These are phyloP conservation scores for Macquaria australasica DNA, from an alignment of 2,113 vertebrate species.

Conservation along the genomic window DNA sequence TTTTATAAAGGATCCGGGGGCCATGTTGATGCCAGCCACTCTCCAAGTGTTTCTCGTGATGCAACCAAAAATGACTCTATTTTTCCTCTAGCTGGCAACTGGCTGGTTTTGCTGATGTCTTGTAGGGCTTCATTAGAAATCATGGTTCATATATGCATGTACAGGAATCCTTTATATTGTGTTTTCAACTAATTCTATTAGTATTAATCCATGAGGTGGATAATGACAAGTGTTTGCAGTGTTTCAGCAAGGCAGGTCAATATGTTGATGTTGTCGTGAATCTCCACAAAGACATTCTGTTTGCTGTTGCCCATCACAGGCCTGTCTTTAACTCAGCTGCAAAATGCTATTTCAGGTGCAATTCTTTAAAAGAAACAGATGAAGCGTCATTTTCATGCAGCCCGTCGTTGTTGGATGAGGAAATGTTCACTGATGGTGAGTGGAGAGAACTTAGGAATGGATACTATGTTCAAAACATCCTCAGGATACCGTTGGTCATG, in stretches of 20 bases:
- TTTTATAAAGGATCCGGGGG: not conserved
- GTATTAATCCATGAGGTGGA: too few species aligned
- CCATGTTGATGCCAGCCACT: not conserved
- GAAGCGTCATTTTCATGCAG: too few species aligned
- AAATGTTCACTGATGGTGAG: not conserved
- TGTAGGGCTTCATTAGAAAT: too few species aligned
- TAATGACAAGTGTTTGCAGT: too few species aligned
- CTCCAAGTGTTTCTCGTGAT: not conserved
- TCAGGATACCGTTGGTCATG: not conserved
- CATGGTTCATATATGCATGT: too few species aligned
- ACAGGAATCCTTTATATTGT: too few species aligned
- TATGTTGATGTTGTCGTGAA: too few species aligned
- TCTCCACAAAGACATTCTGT: not conserved
- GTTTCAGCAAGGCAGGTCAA: too few species aligned
- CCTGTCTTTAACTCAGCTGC: not conserved
- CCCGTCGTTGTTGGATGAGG: not conserved
- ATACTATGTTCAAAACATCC: not conserved
- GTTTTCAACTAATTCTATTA: too few species aligned
- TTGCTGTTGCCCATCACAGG: not conserved
- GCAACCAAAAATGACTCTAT: not conserved
- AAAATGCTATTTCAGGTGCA: too few species aligned
- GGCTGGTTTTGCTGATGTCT: not conserved
- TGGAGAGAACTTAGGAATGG: not conserved
- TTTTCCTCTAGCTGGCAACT: not conserved
- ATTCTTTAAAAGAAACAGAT: too few species aligned